A percentile compares a stretch with the other conserved stretches of the same genome.
Evolutionary conservation across 2,888 invertebrate genomes (phyloP).

Genomic region (Alloplasta piceator): DNA sequence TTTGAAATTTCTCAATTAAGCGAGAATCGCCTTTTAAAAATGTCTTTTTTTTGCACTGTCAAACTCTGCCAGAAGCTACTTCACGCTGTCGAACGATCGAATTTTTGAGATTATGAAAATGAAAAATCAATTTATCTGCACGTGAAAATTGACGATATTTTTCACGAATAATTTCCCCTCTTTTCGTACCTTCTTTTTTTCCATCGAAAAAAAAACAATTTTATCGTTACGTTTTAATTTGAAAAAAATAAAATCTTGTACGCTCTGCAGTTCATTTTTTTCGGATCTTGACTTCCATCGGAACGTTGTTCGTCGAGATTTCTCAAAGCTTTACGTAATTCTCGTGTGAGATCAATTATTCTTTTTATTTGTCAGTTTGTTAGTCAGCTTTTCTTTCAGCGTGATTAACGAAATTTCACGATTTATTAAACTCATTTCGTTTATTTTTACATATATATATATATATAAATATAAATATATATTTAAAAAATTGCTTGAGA

Average conservation of each 20-base stretch:
- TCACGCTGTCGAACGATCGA: background rate
- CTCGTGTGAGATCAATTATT: conserved; percentile 18
- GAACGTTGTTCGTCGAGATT: background rate
- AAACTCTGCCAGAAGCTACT: background rate
- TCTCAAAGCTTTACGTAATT: conserved; percentile 4
- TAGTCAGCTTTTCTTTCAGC: conserved; percentile 19
- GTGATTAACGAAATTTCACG: background rate
- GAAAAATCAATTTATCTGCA: background rate
- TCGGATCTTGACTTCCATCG: background rate
- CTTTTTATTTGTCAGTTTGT: too few species aligned
- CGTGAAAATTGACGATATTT: background rate
- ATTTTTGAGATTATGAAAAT: background rate
- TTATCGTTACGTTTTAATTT: conserved; percentile 5
- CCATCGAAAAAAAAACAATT: background rate
- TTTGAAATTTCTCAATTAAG: background rate
- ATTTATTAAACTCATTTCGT: background rate
- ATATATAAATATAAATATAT: too few species aligned
- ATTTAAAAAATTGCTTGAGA: conserved; percentile 13
- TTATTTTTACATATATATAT: too few species aligned
- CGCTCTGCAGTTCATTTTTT: background rate
- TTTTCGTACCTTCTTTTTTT: too few species aligned
- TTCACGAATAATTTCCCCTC: too few species aligned
- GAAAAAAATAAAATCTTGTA: background rate
- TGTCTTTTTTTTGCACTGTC: background rate
- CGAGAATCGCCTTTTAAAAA: background rate